Conservation (phyloP, 2,797 vertebrate species). For the Lophotriccus pileatus region DNA sequence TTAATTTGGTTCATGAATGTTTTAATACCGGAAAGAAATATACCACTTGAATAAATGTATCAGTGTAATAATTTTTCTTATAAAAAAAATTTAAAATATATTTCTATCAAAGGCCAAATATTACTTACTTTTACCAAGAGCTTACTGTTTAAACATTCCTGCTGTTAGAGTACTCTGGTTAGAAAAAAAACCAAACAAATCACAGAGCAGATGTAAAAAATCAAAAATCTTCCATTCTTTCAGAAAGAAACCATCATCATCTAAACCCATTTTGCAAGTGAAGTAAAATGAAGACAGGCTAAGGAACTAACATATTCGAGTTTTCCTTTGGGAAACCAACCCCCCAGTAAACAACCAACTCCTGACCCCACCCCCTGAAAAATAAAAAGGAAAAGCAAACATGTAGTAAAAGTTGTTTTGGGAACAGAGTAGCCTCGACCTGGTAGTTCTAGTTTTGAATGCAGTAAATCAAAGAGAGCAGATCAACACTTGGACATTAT, state of each 20-base stretch:
- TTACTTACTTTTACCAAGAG: neutral
- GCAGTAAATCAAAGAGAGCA: neutral
- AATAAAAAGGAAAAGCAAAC: accelerated
- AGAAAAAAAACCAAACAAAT: neutral
- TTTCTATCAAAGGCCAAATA: neutral
- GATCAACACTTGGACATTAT: neutral
- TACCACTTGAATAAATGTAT: neutral
- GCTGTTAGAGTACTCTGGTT: neutral
- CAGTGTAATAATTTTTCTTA: neutral
- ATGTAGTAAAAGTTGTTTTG: neutral
- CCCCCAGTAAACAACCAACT: accelerated
- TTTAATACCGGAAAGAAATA: neutral
- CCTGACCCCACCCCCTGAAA: accelerated
- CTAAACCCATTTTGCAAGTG: neutral
- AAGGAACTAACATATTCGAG: accelerated
- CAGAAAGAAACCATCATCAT: neutral
- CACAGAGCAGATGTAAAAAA: neutral
- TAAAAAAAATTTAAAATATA: neutral
- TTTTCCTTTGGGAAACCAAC: neutral
- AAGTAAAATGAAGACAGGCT: neutral
- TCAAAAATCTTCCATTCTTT: neutral
- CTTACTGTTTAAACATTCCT: neutral
- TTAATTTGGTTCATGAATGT: neutral
- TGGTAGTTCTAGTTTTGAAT: neutral
- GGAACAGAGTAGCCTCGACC: neutral